A percentile compares a stretch with the other conserved stretches of the same genome.
phyloP scores from a whole-genome alignment of 2,797 vertebrate species.

The Phaenicophaeus curvirostris region DNA sequence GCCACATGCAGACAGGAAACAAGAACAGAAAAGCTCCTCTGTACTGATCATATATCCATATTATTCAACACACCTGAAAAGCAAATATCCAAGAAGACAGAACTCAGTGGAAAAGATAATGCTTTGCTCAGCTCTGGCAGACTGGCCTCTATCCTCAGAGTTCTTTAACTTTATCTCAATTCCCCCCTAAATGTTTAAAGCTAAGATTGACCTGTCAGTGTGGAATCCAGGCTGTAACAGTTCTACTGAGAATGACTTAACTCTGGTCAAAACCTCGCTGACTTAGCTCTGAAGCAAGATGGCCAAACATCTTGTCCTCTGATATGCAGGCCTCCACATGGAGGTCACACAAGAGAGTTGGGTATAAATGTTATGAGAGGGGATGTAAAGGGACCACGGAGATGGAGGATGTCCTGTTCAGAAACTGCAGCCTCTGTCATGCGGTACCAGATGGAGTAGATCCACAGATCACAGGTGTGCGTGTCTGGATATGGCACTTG shows the following conservation, averaged over 20 bases:
- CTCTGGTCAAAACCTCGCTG: background rate
- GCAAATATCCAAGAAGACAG: background rate
- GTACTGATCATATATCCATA: background rate
- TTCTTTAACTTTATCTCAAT: background rate
- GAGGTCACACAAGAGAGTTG: background rate
- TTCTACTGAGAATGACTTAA: background rate
- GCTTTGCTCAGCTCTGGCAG: background rate
- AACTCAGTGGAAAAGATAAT: background rate
- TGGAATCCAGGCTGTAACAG: background rate
- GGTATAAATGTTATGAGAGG: background rate
- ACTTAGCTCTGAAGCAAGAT: background rate
- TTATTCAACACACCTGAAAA: background rate
- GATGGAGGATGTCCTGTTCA: background rate
- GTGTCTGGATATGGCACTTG: background rate
- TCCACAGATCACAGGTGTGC: background rate
- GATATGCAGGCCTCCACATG: fast-evolving
- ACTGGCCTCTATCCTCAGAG: background rate
- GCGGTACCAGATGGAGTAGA: background rate
- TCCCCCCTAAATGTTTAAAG: background rate
- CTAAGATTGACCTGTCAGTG: background rate
- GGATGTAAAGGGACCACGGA: background rate
- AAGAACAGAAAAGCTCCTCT: background rate
- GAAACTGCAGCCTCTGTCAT: background rate
- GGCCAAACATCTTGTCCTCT: background rate
- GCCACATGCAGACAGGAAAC: background rate